Evolutionary conservation across 2,797 vertebrate genomes (phyloP).

Genomic region (Crenuchus spilurus): DNA sequence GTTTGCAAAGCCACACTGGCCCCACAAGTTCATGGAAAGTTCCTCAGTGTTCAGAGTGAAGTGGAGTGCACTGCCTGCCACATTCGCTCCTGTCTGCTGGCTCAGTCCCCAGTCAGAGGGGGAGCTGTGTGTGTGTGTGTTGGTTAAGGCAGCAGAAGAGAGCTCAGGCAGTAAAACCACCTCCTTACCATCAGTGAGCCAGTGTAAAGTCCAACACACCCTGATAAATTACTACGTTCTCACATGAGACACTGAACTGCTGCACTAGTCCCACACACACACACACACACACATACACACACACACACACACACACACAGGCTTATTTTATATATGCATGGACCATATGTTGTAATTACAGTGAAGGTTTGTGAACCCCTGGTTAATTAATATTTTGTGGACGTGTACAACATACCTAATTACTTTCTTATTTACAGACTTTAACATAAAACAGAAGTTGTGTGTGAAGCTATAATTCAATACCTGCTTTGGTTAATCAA

Average conservation of each 20-base stretch:
- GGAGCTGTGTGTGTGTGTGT: constrained; percentile 40
- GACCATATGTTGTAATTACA: too few species aligned
- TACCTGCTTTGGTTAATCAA: too few species aligned
- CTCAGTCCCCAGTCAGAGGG: constrained; percentile 44
- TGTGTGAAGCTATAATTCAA: too few species aligned
- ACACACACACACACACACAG: constrained; percentile 22
- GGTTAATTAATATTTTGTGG: too few species aligned
- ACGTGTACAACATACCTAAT: too few species aligned
- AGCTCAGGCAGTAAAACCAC: constrained; percentile 29
- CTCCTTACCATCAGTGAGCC: constrained; percentile 37
- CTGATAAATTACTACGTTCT: constrained; percentile 63
- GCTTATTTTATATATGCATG: too few species aligned
- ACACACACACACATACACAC: constrained; percentile 35
- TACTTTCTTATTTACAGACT: too few species aligned
- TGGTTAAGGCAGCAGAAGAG: constrained; percentile 51
- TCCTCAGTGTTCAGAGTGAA: constrained; percentile 47
- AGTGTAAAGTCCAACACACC: constrained; percentile 63
- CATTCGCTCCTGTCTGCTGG: constrained; percentile 56
- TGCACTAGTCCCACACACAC: background rate
- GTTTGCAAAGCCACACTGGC: constrained; percentile 51
- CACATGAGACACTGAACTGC: constrained; percentile 15
- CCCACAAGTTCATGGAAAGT: constrained; percentile 58
- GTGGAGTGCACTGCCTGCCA: constrained; percentile 58
- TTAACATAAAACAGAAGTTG: too few species aligned
- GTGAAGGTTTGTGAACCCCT: too few species aligned